A percentile compares a stretch with the other conserved stretches of the same genome.
phyloP scores from a whole-genome alignment of 2,113 vertebrate genomes.

The Podarcis cretensis region DNA sequence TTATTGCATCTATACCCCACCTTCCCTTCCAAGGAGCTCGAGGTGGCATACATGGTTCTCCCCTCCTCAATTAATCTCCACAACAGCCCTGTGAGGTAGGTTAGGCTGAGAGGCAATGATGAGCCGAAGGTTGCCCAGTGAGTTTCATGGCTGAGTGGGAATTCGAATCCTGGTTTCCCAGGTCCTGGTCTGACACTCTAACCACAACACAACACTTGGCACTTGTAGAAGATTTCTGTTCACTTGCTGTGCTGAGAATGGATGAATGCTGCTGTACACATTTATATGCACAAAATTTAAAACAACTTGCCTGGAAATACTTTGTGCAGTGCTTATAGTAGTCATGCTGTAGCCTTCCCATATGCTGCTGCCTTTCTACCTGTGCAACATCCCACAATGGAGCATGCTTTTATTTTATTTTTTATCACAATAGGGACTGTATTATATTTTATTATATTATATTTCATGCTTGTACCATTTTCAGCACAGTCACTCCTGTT shows the following conservation, averaged over 20 bases:
- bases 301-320: not conserved
- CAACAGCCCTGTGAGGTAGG: no score
- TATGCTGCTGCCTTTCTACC: slow-evolving; percentile 8
- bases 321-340: slow-evolving; percentile 55
- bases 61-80: no score
- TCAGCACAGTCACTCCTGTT: not conserved
- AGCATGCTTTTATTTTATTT: not conserved
- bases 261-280: not conserved
- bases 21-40: no score
- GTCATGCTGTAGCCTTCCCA: not conserved
- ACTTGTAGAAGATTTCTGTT: not conserved
- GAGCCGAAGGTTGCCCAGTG: no score
- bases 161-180: no score
- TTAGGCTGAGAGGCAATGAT: no score
- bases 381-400: not conserved
- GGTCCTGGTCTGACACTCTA: no score
- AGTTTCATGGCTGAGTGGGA: no score
- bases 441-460: not conserved
- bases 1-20: no score
- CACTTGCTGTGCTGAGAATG: not conserved
- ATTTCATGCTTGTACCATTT: not conserved
- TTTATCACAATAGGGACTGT: no score
- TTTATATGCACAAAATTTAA: not conserved
- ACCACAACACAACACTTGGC: not conserved
- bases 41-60: no score